Evolutionary conservation across 2,888 invertebrate species (phyloP).

Genomic region (Selenia dentaria): DNA sequence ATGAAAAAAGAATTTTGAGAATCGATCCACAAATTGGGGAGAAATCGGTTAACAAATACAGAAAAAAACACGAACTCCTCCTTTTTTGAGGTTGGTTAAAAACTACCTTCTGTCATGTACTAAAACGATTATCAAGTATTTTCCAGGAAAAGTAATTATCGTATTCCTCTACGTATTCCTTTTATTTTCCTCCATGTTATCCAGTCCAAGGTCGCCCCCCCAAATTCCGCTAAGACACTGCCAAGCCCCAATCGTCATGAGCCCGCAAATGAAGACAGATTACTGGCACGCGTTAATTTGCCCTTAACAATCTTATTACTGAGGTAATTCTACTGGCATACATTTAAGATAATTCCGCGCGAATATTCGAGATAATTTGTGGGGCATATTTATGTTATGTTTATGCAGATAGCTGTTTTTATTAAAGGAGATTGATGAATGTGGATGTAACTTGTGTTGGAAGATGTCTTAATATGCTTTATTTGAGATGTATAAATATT

Average conservation of each 20-base stretch:
- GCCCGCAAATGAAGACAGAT: constrained; percentile 22
- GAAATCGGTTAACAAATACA: too few species aligned
- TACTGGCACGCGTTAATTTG: constrained; percentile 7
- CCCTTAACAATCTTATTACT: constrained; percentile 12
- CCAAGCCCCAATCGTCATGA: background rate
- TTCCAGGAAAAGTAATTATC: too few species aligned
- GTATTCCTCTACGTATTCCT: too few species aligned
- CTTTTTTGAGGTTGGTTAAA: too few species aligned
- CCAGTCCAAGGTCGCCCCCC: background rate
- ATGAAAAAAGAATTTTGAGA: too few species aligned
- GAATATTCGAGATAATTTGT: background rate
- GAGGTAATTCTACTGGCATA: constrained; percentile 4
- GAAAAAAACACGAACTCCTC: too few species aligned
- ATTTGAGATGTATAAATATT: too few species aligned
- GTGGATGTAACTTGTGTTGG: background rate
- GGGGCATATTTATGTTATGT: background rate
- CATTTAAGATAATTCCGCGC: constrained; percentile 1
- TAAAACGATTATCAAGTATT: too few species aligned
- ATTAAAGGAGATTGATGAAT: background rate
- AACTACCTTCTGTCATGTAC: too few species aligned
- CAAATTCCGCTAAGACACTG: constrained; percentile 3
- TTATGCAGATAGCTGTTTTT: background rate
- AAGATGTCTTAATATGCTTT: too few species aligned
- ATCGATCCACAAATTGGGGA: too few species aligned
- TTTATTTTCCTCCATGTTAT: too few species aligned